These are phyloP conservation scores for Calameuta pallipes DNA, from an alignment of 2,888 invertebrate genomes.

Conservation along the genomic window DNA sequence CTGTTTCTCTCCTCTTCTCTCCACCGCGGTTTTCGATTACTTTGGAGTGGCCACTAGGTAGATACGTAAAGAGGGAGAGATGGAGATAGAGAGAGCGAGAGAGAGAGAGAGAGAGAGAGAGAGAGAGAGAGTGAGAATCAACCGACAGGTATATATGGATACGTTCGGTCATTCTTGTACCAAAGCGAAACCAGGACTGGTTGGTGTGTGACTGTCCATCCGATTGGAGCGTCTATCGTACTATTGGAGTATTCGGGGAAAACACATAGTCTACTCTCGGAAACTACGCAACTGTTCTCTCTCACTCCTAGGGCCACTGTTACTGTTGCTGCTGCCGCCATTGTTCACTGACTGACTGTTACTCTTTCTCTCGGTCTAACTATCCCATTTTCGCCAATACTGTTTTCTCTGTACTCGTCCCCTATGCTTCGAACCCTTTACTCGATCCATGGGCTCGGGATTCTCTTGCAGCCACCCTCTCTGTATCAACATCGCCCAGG, in stretches of 20 bases:
- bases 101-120: no score
- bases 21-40: conserved; percentile 52
- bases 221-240: conserved; percentile 1
- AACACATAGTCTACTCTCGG: conserved; percentile 13
- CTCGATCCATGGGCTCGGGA: conserved; percentile 16
- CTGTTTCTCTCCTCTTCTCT: conserved; percentile 9
- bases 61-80: not conserved
- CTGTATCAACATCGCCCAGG: conserved; percentile 49
- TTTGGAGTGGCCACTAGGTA: conserved; percentile 37
- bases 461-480: conserved; percentile 14
- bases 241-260: not conserved
- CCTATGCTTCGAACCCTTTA: conserved; percentile 2
- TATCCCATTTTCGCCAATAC: not conserved
- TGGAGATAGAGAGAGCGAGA: no score
- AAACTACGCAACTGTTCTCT: not conserved
- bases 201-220: not conserved
- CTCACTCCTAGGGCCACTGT: not conserved
- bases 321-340: not conserved
- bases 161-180: conserved; percentile 37
- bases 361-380: not conserved
- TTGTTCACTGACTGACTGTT: not conserved
- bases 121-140: no score
- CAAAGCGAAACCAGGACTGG: conserved; percentile 46
- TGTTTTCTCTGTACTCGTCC: not conserved
- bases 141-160: conserved; percentile 12